Evolutionary conservation across 1,140 invertebrate species (phyloP).

Genomic region (Drosophila prosaltans): DNA sequence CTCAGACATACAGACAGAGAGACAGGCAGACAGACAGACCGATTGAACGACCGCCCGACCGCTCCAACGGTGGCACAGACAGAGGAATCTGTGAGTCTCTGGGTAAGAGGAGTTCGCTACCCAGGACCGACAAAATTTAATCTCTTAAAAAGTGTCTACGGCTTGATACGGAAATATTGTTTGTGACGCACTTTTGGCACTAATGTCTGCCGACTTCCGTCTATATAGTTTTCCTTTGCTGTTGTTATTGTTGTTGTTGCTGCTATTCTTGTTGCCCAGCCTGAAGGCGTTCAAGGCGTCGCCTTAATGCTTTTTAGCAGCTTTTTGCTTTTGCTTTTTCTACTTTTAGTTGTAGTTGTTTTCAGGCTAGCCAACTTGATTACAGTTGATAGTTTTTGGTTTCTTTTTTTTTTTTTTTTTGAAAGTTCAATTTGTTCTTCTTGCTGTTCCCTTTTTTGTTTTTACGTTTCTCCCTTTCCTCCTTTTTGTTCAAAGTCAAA

Average conservation of each 20-base stretch:
- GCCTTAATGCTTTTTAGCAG: conserved; percentile 78
- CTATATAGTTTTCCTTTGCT: conserved; percentile 46
- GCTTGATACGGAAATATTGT: conserved; percentile 81
- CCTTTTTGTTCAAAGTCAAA: conserved; percentile 47
- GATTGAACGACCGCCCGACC: neutral
- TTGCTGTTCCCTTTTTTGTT: conserved; percentile 11
- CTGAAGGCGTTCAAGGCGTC: conserved; percentile 38
- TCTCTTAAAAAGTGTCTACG: conserved; percentile 75
- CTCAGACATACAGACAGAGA: conserved; percentile 5
- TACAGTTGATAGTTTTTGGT: conserved; percentile 76
- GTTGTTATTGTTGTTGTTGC: conserved; percentile 11
- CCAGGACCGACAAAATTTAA: conserved; percentile 69
- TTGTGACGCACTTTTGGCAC: conserved; percentile 79
- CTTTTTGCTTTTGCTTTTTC: conserved; percentile 67
- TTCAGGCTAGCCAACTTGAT: conserved; percentile 69
- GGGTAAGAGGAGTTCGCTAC: neutral
- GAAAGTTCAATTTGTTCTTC: conserved; percentile 27
- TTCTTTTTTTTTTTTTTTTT: conserved; percentile 8
- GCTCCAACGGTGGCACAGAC: neutral
- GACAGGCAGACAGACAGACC: neutral
- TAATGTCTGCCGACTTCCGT: conserved; percentile 80
- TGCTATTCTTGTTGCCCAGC: conserved; percentile 11
- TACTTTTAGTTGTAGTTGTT: conserved; percentile 28
- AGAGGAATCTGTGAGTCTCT: neutral
- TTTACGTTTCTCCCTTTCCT: conserved; percentile 7